Evolutionary conservation across 2,888 invertebrate species (phyloP).

Genomic region (Drosophila parthenogenetica): DNA sequence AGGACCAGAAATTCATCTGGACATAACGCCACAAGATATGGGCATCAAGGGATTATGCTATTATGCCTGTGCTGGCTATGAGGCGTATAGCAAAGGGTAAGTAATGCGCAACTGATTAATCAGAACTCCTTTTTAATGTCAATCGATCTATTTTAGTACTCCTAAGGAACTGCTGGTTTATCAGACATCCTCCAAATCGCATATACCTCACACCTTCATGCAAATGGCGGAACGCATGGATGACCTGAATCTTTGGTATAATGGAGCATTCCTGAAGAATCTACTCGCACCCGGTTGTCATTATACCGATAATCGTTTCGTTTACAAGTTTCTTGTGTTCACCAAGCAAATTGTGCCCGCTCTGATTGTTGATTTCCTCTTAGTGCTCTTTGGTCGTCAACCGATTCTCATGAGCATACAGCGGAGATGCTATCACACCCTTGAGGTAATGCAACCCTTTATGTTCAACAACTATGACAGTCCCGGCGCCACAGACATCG

Average conservation of each 20-base stretch:
- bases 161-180: constrained; percentile 62
- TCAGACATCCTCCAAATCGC: constrained; percentile 61
- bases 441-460: constrained; percentile 75
- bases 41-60: constrained; percentile 68
- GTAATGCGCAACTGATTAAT: not conserved
- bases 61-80: constrained; percentile 46
- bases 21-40: constrained; percentile 75
- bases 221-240: constrained; percentile 60
- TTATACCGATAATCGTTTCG: constrained; percentile 58
- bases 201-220: constrained; percentile 56
- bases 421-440: constrained; percentile 56
- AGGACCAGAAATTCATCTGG: constrained; percentile 47
- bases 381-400: constrained; percentile 58
- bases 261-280: constrained; percentile 58
- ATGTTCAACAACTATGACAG: constrained; percentile 69
- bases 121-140: not conserved
- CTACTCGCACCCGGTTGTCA: constrained; percentile 62
- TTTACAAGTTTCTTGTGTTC: constrained; percentile 62
- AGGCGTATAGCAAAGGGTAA: constrained; percentile 59
- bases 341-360: constrained; percentile 74
- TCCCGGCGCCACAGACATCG: constrained; percentile 57
- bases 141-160: constrained; percentile 11
- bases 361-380: constrained; percentile 56
- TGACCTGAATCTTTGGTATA: constrained; percentile 46
- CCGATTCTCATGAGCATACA: constrained; percentile 68